Evolutionary conservation across 2,888 invertebrate genomes (phyloP).

Genomic region (Strigamia transsilvanica): DNA sequence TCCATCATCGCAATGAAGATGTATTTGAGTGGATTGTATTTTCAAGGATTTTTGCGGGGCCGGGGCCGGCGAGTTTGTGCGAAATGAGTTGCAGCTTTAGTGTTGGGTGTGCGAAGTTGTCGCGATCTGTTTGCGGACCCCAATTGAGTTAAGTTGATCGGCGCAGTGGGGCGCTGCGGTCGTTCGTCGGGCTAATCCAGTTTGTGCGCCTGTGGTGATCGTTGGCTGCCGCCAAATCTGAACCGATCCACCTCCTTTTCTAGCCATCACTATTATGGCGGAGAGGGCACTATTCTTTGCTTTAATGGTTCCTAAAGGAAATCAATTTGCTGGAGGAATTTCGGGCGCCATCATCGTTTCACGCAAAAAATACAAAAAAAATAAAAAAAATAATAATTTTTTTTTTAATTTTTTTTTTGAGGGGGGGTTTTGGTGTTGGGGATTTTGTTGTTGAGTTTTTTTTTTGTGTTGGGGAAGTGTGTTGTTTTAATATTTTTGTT

Average conservation of each 20-base stretch:
- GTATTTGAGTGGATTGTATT: not conserved
- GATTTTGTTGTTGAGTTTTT: no score
- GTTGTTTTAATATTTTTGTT: no score
- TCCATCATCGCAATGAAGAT: conserved; percentile 49
- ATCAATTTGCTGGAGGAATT: not conserved
- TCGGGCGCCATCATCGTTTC: not conserved
- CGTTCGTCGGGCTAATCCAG: conserved; percentile 42
- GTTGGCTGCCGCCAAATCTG: conserved; percentile 49
- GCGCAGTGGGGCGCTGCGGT: conserved; percentile 49
- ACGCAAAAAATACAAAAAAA: not conserved
- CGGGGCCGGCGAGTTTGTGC: not conserved
- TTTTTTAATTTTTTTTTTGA: no score
- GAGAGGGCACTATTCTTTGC: conserved; percentile 33
- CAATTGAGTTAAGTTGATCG: conserved; percentile 47
- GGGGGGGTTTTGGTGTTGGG: no score
- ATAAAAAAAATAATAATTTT: not conserved
- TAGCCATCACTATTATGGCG: conserved; percentile 4
- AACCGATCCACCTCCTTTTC: conserved; percentile 42
- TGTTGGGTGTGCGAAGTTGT: conserved; percentile 48
- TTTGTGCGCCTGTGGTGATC: conserved; percentile 49
- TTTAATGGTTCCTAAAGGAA: conserved; percentile 46
- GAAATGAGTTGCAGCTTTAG: conserved; percentile 31
- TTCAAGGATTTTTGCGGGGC: not conserved
- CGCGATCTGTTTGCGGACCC: conserved; percentile 46
- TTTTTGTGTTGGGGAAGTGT: no score